Base-by-base conservation (phyloP, 2,113 vertebrate species). In the Erythrocercus mccallii region DNA sequence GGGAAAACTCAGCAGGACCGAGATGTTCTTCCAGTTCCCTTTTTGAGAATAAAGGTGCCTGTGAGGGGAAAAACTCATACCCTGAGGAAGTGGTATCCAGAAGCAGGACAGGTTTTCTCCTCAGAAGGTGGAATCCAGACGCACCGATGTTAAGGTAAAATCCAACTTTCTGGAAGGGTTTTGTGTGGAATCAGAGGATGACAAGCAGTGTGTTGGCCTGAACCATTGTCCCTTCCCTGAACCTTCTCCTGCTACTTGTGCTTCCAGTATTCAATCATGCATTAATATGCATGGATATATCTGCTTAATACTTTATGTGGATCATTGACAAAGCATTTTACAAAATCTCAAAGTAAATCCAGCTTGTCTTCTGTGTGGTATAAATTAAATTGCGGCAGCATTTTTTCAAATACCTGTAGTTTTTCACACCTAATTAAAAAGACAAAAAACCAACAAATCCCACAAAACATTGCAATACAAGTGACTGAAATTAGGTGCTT, bases 401-500 rank as follows among this genome's bases (percentile, higher is more conserved):
- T 64, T 82, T 68, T 56, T 12, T 54, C 56, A 57, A 45, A 38
- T 66, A 28, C 17, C 45, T 77, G 68, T 37, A 25, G 38, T 72
- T 66, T 51, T 68, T 31, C 38, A 23, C 3, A 60, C 6, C 12
- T 1, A 22, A 30, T 37, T 5, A 5, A 70, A 89, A 62, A 64
- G 31, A 22, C 20, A 58, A 54, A 33, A 12, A 5, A 1, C 16
- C 19, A 35, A 2, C 10, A 28, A 53, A 12, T 7, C 12, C 13
- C n/a, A 42, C n/a, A 62, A 74, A 87, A 64, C 13, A 68, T 54
- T 68, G 65, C 78, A 64, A 58, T 73, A 89, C 35, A 78, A 95
- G 38, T 77, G 62, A 78, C 79, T 89, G 74, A 95, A 92, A 96
- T 84, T 23, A 86, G 83, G 76, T 76, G 47, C 5, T 72, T 95